phyloP scores from a whole-genome alignment of 2,888 invertebrate species.

The Drosophila niveifrons region DNA sequence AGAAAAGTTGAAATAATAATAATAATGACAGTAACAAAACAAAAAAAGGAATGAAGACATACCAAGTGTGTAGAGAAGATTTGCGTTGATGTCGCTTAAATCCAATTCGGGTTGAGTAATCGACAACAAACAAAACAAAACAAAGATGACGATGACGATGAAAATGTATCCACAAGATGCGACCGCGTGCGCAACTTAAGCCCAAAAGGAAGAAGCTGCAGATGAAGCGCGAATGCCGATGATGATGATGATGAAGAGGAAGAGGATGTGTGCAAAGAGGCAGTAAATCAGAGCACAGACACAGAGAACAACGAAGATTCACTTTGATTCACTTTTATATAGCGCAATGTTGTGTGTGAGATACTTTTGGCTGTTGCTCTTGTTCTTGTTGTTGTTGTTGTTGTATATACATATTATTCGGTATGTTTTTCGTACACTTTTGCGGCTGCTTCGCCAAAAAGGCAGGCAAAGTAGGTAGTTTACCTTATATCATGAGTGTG shows the following conservation, averaged over 20 bases:
- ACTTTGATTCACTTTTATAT: conserved; percentile 56
- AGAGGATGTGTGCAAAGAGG: conserved; percentile 62
- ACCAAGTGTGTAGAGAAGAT: conserved; percentile 50
- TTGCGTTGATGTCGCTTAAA: conserved; percentile 51
- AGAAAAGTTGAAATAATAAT: conserved; percentile 26
- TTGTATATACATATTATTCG: conserved; percentile 47
- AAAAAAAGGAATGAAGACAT: conserved; percentile 47
- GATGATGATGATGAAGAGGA: conserved; percentile 59
- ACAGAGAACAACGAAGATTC: not conserved
- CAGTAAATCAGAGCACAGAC: conserved; percentile 72
- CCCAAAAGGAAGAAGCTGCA: conserved; percentile 21
- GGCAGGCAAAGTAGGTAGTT: conserved; percentile 79
- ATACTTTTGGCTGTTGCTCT: conserved; percentile 2
- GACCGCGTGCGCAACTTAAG: conserved; percentile 31
- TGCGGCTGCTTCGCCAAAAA: conserved; percentile 70
- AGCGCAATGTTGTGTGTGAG: conserved; percentile 34
- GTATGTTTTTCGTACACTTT: conserved; percentile 77
- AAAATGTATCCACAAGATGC: conserved; percentile 64
- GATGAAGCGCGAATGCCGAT: conserved; percentile 54
- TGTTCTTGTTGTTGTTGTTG: conserved; percentile 7
- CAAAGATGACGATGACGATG: conserved; percentile 23
- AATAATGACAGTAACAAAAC: conserved; percentile 7
- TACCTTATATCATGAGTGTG: conserved; percentile 66
- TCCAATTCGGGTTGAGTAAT: conserved; percentile 56
- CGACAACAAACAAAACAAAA: conserved; percentile 41